Evolutionary conservation across 2,113 vertebrate species (phyloP).

Genomic region (Petaurus breviceps): DNA sequence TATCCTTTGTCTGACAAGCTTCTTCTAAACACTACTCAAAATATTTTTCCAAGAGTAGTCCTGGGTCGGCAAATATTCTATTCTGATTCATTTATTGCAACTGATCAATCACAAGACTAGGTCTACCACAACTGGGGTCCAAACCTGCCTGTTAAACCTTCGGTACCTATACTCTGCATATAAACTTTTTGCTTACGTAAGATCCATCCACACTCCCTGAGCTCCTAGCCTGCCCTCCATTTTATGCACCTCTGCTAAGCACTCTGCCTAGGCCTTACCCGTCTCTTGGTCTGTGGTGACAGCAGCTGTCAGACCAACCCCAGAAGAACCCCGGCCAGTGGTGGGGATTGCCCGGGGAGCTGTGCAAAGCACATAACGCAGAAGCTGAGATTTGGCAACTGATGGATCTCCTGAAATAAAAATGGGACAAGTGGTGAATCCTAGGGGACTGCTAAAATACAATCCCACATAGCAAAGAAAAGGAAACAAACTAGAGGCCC

Average conservation of each 20-base stretch:
- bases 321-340: conserved; percentile 97
- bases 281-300: conserved; percentile 98
- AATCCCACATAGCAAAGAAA: too few species aligned
- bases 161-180: neutral
- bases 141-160: neutral
- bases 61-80: neutral
- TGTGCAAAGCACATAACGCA: conserved; percentile 94
- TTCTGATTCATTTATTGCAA: neutral
- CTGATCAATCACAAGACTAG: neutral
- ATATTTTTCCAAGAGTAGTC: neutral
- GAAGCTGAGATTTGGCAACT: conserved; percentile 96
- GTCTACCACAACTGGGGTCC: neutral
- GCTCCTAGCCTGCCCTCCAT: neutral
- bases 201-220: neutral
- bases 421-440: neutral
- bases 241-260: neutral
- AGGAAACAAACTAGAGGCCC: too few species aligned
- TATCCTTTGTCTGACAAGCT: neutral
- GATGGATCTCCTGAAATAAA: conserved; percentile 92
- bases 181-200: neutral
- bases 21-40: neutral
- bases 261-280: conserved; percentile 80
- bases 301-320: conserved; percentile 94
- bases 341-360: conserved; percentile 96
- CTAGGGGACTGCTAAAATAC: accelerated